Percentiles rank a stretch among this genome's conserved stretches.
phyloP scores from a whole-genome alignment of 2,797 vertebrate species.

The Lophotriccus pileatus region DNA sequence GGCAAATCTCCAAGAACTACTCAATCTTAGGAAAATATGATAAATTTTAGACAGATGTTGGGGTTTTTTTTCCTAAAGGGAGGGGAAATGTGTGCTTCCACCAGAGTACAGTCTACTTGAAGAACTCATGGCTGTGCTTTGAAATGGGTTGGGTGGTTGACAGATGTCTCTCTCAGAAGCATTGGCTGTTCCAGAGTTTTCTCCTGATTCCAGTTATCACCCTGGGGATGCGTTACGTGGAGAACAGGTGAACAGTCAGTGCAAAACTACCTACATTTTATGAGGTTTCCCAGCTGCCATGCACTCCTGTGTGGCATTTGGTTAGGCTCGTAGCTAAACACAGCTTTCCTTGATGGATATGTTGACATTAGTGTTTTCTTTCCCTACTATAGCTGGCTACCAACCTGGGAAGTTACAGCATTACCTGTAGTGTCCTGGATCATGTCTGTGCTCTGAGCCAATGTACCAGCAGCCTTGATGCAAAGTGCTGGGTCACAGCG shows the following conservation, averaged over 20 bases:
- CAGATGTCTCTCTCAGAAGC: background rate
- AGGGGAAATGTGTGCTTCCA: background rate
- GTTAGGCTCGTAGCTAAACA: background rate
- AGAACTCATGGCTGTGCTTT: background rate
- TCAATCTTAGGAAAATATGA: background rate
- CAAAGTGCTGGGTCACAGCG: background rate
- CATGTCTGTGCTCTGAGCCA: background rate
- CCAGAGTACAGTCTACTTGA: background rate
- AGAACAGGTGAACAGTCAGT: background rate
- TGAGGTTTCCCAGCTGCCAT: background rate
- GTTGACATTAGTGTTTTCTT: background rate
- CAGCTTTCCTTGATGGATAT: background rate
- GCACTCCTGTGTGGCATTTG: background rate
- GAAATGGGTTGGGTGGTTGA: background rate
- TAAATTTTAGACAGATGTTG: background rate
- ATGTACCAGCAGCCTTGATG: background rate
- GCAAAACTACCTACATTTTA: background rate
- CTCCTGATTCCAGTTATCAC: background rate
- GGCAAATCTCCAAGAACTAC: background rate
- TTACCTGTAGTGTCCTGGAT: background rate
- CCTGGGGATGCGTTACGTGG: fast-evolving
- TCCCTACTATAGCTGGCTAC: background rate
- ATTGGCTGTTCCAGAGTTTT: background rate
- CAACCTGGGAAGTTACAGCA: background rate
- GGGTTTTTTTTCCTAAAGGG: background rate